Conservation (phyloP, 2,797 vertebrate genomes). For the Podargus strigoides region DNA sequence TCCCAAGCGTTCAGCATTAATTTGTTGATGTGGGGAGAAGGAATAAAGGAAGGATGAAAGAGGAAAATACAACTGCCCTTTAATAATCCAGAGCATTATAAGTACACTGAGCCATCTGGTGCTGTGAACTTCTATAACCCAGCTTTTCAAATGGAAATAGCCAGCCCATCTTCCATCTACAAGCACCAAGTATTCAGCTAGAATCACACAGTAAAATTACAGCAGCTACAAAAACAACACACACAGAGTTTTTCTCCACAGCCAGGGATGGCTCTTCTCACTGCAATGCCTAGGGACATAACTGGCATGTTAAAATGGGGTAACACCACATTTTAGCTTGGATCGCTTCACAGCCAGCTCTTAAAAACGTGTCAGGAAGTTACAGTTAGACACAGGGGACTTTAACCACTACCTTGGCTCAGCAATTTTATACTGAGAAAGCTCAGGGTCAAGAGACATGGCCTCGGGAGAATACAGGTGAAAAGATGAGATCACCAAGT, state of each 20-base stretch:
- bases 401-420: neutral
- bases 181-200: neutral
- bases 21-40: slow-evolving; percentile 24
- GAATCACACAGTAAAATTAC: neutral
- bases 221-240: neutral
- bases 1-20: slow-evolving; percentile 14
- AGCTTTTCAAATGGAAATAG: slow-evolving; percentile 41
- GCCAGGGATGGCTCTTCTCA: neutral
- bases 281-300: neutral
- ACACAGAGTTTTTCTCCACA: neutral
- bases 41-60: slow-evolving; percentile 51
- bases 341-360: neutral
- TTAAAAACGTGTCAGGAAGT: neutral
- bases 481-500: neutral
- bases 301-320: neutral
- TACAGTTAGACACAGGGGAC: neutral
- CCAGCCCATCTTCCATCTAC: neutral
- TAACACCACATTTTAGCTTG: neutral
- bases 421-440: neutral
- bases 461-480: neutral
- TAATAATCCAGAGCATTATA: slow-evolving; percentile 62
- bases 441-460: neutral
- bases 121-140: slow-evolving; percentile 52
- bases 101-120: slow-evolving; percentile 56
- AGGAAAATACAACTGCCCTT: slow-evolving; percentile 42